Base-by-base conservation (phyloP, 30 jellyfish, hydroid and myxozoan species). In the Euphysa ruthae region DNA sequence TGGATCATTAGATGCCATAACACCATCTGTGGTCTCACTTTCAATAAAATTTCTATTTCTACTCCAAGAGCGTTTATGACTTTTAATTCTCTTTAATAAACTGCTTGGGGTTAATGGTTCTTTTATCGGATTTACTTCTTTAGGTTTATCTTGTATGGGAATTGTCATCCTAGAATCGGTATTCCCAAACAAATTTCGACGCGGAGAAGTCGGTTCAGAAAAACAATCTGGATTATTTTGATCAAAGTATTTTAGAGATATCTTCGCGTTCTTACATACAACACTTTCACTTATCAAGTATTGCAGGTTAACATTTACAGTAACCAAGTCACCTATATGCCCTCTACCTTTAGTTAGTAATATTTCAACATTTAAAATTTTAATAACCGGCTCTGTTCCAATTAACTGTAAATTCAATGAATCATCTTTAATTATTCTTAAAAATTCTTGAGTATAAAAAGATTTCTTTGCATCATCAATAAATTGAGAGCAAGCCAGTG, bases 301-400 rank as follows among this genome's bases (percentile, higher is more conserved):
- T 14, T 58, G 18, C 3, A 88, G 16, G 1, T 65, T 31, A 34
- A 88, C 18, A 8, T 12, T 58, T 16, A 88, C 94, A n/a, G 46
- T 22, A 16, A 88, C 75, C 14, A 22, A 31, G 22, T 88, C 97
- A 15, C 97, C 97, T 31, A 81, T 69, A 58, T 80, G 94, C 8
- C 94, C 97, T 49, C 65, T 88, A 30, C 75, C 91, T 43, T 80
- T 80, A 50, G 43, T 73, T 54, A 88, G 49, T 29, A 58, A 69
- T 18, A 79, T 81, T 32, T 73, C 57, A 32, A 75, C 85, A 21
- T 58, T 79, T 30, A 72, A 80, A 1, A 88, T 4, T 15, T 55
- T 75, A 1, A 88, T 12, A 3, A 79, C 73, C 14, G 94, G 94
- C 10, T 79, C 97, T 14, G 80, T 38, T 15, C 43, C 46, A 10